These are phyloP conservation scores for Gandaritis pyraliata DNA, from an alignment of 2,888 invertebrate genomes.

Conservation along the genomic window DNA sequence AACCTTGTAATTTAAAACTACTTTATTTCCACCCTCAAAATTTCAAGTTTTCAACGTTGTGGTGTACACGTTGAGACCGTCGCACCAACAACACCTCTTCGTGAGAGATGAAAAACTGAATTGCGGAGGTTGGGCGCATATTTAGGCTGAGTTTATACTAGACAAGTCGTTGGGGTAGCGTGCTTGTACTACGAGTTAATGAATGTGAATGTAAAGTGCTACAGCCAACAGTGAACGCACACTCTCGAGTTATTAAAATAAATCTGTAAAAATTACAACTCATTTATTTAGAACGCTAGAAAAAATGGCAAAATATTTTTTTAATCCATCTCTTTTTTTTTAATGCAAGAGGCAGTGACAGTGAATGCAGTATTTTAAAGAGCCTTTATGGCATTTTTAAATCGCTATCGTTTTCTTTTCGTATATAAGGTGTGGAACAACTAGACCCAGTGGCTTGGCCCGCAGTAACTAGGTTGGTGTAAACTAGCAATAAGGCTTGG, in stretches of 20 bases:
- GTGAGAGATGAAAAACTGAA: conserved; percentile 56
- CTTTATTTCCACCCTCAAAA: conserved; percentile 5
- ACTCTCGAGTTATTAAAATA: too few species aligned
- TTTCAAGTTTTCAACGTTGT: conserved; percentile 14
- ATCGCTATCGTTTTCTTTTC: too few species aligned
- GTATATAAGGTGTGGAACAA: too few species aligned
- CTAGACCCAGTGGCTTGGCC: neutral
- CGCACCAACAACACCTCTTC: conserved; percentile 47
- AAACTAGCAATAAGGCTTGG: conserved; percentile 3
- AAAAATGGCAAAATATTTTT: too few species aligned
- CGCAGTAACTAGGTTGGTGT: neutral
- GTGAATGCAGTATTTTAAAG: too few species aligned
- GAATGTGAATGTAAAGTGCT: neutral
- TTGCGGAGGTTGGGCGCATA: conserved; percentile 32
- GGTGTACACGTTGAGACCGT: conserved; percentile 9
- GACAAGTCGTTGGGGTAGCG: neutral
- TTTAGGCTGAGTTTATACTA: conserved; percentile 15
- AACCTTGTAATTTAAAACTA: conserved; percentile 1
- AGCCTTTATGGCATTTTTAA: too few species aligned
- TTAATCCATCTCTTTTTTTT: too few species aligned
- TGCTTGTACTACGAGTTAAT: neutral
- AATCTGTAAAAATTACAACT: too few species aligned
- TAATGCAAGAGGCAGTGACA: too few species aligned
- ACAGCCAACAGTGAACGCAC: too few species aligned
- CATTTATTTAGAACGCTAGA: too few species aligned